Evolutionary conservation across 2,888 invertebrate genomes (phyloP).

Genomic region (Lysandra bellargus): DNA sequence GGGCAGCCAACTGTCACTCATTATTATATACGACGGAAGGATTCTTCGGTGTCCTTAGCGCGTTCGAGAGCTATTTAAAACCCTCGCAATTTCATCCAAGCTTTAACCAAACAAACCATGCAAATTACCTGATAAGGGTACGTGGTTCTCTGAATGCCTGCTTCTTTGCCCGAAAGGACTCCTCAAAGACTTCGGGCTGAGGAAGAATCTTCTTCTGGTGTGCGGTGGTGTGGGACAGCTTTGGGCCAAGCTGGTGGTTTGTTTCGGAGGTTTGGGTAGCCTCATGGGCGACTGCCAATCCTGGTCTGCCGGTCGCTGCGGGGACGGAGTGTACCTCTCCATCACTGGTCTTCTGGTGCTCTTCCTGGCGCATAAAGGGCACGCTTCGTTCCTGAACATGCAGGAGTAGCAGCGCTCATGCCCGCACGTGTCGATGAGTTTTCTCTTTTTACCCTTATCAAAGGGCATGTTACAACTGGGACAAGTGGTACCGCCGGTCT

Average conservation of each 20-base stretch:
- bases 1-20: constrained; percentile 72
- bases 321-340: constrained; percentile 73
- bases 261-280: constrained; percentile 82
- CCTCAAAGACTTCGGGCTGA: constrained; percentile 89
- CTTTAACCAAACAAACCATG: background rate
- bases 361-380: constrained; percentile 88
- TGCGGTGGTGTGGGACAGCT: constrained; percentile 92
- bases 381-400: constrained; percentile 94
- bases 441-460: constrained; percentile 97
- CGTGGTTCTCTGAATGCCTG: constrained; percentile 81
- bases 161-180: constrained; percentile 86
- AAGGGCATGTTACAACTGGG: constrained; percentile 96
- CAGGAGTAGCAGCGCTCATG: constrained; percentile 97
- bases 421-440: constrained; percentile 96
- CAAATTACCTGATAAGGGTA: constrained; percentile 85
- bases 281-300: constrained; percentile 79
- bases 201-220: constrained; percentile 88
- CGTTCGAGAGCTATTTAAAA: constrained; percentile 52
- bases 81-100: constrained; percentile 39
- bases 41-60: constrained; percentile 54
- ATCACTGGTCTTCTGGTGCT: constrained; percentile 64
- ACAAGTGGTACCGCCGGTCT: constrained; percentile 85
- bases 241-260: constrained; percentile 77
- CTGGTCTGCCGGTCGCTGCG: constrained; percentile 63
- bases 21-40: constrained; percentile 61